Conservation (phyloP, 2,888 invertebrate genomes). For the Ectemnius continuus region DNA sequence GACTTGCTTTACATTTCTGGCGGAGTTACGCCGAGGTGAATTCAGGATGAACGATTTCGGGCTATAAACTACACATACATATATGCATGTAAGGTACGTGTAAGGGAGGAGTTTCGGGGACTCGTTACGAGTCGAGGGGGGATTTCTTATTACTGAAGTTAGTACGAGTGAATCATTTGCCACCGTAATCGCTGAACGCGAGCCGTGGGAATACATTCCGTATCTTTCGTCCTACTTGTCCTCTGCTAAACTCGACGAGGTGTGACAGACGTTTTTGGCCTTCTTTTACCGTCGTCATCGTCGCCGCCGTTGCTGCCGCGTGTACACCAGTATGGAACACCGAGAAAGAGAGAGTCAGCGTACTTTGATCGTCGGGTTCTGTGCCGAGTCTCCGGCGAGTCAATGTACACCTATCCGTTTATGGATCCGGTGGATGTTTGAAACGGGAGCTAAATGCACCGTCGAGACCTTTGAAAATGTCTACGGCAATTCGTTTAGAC, state of each 20-base stretch:
- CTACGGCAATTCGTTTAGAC: too few species aligned
- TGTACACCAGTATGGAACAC: too few species aligned
- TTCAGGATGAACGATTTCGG: too few species aligned
- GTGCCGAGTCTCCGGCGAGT: not conserved
- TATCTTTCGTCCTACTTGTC: not conserved
- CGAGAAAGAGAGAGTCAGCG: too few species aligned
- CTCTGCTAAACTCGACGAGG: not conserved
- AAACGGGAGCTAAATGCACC: not conserved
- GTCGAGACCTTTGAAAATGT: constrained; percentile 2
- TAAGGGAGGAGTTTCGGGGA: not conserved
- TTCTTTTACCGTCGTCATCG: not conserved
- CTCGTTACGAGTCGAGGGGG: not conserved
- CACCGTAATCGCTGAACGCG: not conserved
- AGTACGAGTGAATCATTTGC: not conserved
- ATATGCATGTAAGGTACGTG: not conserved
- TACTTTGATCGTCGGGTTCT: constrained; percentile 1
- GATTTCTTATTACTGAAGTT: not conserved
- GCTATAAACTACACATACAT: not conserved
- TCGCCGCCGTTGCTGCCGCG: not conserved
- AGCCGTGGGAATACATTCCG: not conserved
- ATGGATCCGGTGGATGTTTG: not conserved
- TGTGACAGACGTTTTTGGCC: not conserved
- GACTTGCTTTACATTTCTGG: not conserved
- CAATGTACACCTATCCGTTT: not conserved
- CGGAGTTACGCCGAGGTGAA: not conserved